Percentiles rank a stretch among this genome's conserved stretches.
Conservation (phyloP, 2,797 vertebrate species). For the Ataeniobius toweri region DNA sequence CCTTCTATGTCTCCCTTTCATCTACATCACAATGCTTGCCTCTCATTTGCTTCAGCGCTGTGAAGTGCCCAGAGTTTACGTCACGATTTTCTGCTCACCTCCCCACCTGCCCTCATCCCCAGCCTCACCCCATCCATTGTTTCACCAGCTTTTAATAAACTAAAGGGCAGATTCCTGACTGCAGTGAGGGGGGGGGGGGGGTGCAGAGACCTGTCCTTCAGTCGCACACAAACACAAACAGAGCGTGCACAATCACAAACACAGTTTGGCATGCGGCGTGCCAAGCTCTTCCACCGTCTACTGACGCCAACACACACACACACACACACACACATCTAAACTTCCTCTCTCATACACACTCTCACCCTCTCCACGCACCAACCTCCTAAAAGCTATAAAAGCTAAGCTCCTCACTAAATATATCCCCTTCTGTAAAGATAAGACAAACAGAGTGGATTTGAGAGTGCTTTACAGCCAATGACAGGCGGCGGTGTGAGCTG, state of each 20-base stretch:
- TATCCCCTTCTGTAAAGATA: constrained; percentile 81
- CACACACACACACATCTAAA: constrained; percentile 33
- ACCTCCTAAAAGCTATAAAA: constrained; percentile 77
- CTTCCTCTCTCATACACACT: constrained; percentile 36
- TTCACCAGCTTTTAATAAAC: constrained; percentile 88
- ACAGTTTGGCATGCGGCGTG: constrained; percentile 71
- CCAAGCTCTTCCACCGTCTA: constrained; percentile 72
- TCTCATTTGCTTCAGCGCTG: constrained; percentile 34
- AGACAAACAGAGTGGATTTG: constrained; percentile 85
- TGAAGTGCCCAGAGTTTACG: constrained; percentile 32
- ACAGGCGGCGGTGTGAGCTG: constrained; percentile 66
- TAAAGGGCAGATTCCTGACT: constrained; percentile 86
- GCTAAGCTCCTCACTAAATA: constrained; percentile 88
- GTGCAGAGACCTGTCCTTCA: constrained; percentile 55
- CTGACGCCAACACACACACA: constrained; percentile 71
- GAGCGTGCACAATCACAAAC: constrained; percentile 38
- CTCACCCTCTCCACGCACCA: constrained; percentile 61
- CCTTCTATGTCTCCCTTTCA: constrained; percentile 6
- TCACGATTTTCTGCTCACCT: constrained; percentile 43
- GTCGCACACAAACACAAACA: constrained; percentile 39
- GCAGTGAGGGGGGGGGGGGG: constrained; percentile 6
- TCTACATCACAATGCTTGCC: constrained; percentile 37
- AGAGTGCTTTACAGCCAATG: constrained; percentile 77
- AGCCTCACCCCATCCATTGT: constrained; percentile 76
- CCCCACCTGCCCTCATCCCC: constrained; percentile 27